Base-by-base conservation (phyloP, 2,113 vertebrate species). In the Rhombomys opimus region DNA sequence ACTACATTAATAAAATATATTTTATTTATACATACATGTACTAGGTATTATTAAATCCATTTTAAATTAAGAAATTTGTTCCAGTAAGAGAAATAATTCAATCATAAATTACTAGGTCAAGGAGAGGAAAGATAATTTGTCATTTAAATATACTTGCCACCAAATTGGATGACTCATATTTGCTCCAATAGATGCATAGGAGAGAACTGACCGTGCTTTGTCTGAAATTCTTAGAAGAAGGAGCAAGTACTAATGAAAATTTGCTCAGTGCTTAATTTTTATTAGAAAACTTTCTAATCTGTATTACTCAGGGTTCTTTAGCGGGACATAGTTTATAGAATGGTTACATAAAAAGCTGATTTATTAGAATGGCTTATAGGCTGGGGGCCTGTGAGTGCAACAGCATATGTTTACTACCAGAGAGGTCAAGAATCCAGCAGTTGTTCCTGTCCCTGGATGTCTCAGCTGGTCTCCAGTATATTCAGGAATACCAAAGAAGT, bases 121-220 rank as follows among this genome's bases (percentile, higher is more conserved):
- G 38, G 14, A 5, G 9, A n/a, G 2, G 35, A 87, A 59, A 38
- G 32, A 81, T 59, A 18, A 13, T 9, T 57, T 18, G 57, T 0
- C 17, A 57, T 35, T 20, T 38, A 25, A 82, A 38, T 12, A 38
- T 38, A 38, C 6, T 59, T 81, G 18, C 18, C 35, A 82, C 80
- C 54, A 82, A 38, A 38, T 57, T 38, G 38, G 20, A 6, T 38
- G 35, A 61, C 20, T 2, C 11, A 12, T 23, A 23, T 8, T 82
- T 38, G 6, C 5, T 61, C 5, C 35, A n/a, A 11, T 38, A 25
- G 20, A n/a, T 6, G 9, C 5, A 7, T 3, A 13, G 2, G 38
- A 38, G 2, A 38, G 35, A 61, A 82, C 6, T 2, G 32, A 25
- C 9, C 54, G 50, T 11, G 57, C 17, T 35, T 9, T 20, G 17